Evolutionary conservation across 1,140 invertebrate species (phyloP).

Genomic region (Stenopsyche tienmushanensis): DNA sequence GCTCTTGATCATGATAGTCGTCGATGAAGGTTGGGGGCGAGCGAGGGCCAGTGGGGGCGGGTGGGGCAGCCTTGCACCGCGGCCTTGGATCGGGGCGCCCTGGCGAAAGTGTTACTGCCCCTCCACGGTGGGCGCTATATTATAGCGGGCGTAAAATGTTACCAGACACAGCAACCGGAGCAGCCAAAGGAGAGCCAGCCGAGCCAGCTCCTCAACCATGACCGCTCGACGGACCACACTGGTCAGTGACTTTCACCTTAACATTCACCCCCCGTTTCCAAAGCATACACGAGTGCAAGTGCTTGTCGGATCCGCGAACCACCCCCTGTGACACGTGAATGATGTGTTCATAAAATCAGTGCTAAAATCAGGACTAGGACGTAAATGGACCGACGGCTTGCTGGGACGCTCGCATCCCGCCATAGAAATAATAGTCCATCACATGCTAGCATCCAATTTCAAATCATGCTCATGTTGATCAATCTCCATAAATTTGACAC

Average conservation of each 20-base stretch:
- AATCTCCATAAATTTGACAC: too few species aligned
- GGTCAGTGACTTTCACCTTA: conserved; percentile 18
- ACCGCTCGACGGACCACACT: conserved; percentile 9
- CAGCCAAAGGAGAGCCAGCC: conserved; percentile 3
- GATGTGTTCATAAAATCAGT: neutral
- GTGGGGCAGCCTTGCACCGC: conserved; percentile 8
- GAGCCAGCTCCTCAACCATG: conserved; percentile 12
- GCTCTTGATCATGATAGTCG: too few species aligned
- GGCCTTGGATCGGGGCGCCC: conserved; percentile 15
- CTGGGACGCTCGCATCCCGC: neutral
- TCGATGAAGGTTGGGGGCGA: neutral
- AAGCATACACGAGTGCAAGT: neutral
- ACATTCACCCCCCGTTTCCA: neutral
- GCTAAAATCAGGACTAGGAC: neutral
- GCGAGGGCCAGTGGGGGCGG: too few species aligned
- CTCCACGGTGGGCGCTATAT: conserved; percentile 1
- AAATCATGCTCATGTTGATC: too few species aligned
- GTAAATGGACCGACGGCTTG: neutral
- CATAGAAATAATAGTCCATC: neutral
- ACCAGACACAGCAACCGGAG: neutral
- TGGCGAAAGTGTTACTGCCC: conserved; percentile 7
- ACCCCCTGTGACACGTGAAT: neutral
- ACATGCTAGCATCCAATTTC: too few species aligned
- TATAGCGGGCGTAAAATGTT: neutral
- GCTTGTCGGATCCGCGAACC: neutral